These are phyloP conservation scores for Drosophila rubida DNA, from an alignment of 2,888 invertebrate species.

Conservation along the genomic window DNA sequence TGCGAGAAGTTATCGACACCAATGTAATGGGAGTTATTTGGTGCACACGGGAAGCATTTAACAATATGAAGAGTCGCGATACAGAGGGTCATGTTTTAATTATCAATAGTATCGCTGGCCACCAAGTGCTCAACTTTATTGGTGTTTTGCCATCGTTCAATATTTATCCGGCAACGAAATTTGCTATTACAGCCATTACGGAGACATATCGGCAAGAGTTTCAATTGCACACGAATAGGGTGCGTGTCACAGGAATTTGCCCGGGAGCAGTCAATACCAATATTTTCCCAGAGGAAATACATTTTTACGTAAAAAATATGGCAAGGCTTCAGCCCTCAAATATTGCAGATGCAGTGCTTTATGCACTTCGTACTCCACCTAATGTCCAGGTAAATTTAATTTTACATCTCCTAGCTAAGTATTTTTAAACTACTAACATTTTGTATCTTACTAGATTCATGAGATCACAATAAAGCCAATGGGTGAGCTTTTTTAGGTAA, in stretches of 20 bases:
- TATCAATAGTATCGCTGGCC: constrained; percentile 85
- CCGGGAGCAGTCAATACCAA: constrained; percentile 84
- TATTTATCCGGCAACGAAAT: constrained; percentile 84
- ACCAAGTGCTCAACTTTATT: constrained; percentile 82
- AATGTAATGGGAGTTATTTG: constrained; percentile 86
- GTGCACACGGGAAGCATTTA: constrained; percentile 86
- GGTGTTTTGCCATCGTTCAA: constrained; percentile 83
- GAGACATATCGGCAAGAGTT: constrained; percentile 85
- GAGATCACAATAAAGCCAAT: constrained; percentile 82
- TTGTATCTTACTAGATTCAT: constrained; percentile 69
- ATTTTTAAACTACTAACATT: neutral
- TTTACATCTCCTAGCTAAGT: too few species aligned
- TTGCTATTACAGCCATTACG: constrained; percentile 84
- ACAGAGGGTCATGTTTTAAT: constrained; percentile 86
- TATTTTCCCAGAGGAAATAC: constrained; percentile 83
- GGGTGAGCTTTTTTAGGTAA: constrained; percentile 74
- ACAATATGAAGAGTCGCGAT: constrained; percentile 85
- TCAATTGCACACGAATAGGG: constrained; percentile 80
- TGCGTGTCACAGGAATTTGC: constrained; percentile 83
- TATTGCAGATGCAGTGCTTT: constrained; percentile 83
- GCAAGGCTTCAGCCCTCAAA: constrained; percentile 79
- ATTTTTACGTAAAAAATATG: constrained; percentile 83
- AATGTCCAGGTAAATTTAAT: constrained; percentile 77
- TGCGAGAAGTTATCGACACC: constrained; percentile 85
- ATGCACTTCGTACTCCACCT: constrained; percentile 81